Evolutionary conservation across 2,113 vertebrate genomes (phyloP), one percentile per base, ranked within the genome.

Genomic region (Zosterops borbonicus): DNA sequence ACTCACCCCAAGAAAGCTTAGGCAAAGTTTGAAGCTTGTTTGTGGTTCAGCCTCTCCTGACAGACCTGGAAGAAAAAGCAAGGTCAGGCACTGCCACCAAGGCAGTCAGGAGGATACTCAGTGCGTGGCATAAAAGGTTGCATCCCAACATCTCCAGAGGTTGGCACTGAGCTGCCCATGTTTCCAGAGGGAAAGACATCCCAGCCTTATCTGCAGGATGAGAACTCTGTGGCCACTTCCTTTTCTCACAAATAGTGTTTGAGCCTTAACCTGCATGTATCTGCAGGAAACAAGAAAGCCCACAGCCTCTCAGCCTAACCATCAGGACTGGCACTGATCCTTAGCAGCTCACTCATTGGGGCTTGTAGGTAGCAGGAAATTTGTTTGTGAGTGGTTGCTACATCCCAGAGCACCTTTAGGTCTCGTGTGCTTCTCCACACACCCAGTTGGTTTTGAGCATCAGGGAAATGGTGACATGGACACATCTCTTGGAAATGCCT

Each of bases 391-490:
- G 23, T 58, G 35, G 5, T 23, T 90, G 23, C 33, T 19, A 11
- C 33, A 33, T 50, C 23, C n/a, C 71, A 90, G 28, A 77, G 9
- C 55, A 55, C 21, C 47, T 70, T 77, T 6, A 20, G 25, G n/a
- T 90, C 39, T 82, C 5, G 0, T 0, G 0, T 35, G 24, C 8
- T 73, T 33, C 31, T 87, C 8, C 5, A 6, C 10, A 8, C 0
- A 2, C 9, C 33, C 39, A 44, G 29, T 42, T 14, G 14, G 39
- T 53, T 79, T 42, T 22, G 44, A 56, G 22, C 33, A 37, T n/a
- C 12, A 12, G 5, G 14, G 28, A 41, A 18, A 31, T 0, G 1
- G 56, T 47, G 63, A 22, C 18, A 13, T 0, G 3, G 33, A 39
- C 3, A 4, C 5, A 14, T 21, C 6, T 56, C 35, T 62, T 77